Evolutionary conservation across 1,140 invertebrate species (phyloP).

Genomic region (Drosophila orena): DNA sequence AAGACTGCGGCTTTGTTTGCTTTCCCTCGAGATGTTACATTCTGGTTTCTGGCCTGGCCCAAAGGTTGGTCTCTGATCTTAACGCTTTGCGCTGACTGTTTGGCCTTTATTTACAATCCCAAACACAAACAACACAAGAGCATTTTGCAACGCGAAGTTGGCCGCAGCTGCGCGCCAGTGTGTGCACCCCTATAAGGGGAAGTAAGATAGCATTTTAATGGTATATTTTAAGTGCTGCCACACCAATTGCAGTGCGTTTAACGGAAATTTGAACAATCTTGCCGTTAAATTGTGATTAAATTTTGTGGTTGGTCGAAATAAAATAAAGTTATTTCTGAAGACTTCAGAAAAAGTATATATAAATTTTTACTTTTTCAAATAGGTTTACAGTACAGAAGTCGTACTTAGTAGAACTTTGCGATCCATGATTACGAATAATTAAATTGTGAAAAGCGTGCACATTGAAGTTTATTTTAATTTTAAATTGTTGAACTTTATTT

Average conservation of each 20-base stretch:
- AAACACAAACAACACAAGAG: constrained; percentile 33
- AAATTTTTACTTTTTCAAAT: too few relatives aligned
- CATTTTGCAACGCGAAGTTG: constrained; percentile 40
- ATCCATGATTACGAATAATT: too few relatives aligned
- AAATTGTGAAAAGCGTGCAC: background rate
- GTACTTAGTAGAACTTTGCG: too few relatives aligned
- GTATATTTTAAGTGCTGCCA: background rate
- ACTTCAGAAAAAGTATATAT: too few relatives aligned
- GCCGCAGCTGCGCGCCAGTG: constrained; percentile 11
- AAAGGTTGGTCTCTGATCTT: constrained; percentile 22
- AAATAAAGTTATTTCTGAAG: too few relatives aligned
- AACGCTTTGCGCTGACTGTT: constrained; percentile 25
- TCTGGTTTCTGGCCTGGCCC: constrained; percentile 29
- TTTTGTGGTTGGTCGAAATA: too few relatives aligned
- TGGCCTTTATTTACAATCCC: constrained; percentile 52
- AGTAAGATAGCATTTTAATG: background rate
- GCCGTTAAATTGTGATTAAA: too few relatives aligned
- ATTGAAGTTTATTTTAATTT: constrained; percentile 27
- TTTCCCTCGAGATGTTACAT: constrained; percentile 23
- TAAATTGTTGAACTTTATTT: constrained; percentile 80
- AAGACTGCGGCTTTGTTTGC: constrained; percentile 34
- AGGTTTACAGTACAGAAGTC: too few relatives aligned
- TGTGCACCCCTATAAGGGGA: background rate
- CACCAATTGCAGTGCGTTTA: background rate
- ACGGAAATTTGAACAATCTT: background rate